Percentiles rank a stretch among this genome's conserved stretches.
Evolutionary conservation across 2,888 invertebrate species (phyloP).

Genomic region (Myopa tessellatipennis): DNA sequence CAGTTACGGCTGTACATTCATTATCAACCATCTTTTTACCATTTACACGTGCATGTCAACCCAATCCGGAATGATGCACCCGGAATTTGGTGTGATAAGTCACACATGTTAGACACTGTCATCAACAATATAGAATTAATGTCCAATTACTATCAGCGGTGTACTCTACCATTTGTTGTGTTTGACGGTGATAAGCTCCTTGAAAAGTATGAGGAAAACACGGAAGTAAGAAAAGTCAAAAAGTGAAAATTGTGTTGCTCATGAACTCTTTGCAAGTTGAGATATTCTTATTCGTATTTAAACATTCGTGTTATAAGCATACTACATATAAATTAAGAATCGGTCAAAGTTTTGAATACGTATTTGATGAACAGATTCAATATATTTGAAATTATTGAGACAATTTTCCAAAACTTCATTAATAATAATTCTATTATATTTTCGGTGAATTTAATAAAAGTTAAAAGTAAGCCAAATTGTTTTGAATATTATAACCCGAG

Average conservation of each 20-base stretch:
- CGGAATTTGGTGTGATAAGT: conserved; percentile 85
- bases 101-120: conserved; percentile 88
- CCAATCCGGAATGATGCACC: conserved; percentile 82
- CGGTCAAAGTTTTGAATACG: no score
- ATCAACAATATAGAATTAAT: conserved; percentile 89
- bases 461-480: no score
- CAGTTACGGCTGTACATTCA: conserved; percentile 89
- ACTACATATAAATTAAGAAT: not conserved
- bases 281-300: no score
- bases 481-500: no score
- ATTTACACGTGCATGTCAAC: conserved; percentile 94
- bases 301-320: not conserved
- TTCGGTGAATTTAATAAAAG: no score
- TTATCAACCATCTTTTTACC: conserved; percentile 97
- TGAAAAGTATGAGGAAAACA: conserved; percentile 70
- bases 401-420: no score
- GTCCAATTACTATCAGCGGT: conserved; percentile 85
- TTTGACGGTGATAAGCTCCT: conserved; percentile 81
- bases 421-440: no score
- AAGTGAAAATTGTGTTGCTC: no score
- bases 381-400: no score
- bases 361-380: no score
- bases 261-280: no score
- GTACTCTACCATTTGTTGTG: conserved; percentile 83
- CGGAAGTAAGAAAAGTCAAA: conserved; percentile 32